Percentiles rank a stretch among this genome's conserved stretches.
These are phyloP conservation scores for Atherinomorus stipes DNA, from an alignment of 2,113 vertebrate genomes.

Conservation along the genomic window DNA sequence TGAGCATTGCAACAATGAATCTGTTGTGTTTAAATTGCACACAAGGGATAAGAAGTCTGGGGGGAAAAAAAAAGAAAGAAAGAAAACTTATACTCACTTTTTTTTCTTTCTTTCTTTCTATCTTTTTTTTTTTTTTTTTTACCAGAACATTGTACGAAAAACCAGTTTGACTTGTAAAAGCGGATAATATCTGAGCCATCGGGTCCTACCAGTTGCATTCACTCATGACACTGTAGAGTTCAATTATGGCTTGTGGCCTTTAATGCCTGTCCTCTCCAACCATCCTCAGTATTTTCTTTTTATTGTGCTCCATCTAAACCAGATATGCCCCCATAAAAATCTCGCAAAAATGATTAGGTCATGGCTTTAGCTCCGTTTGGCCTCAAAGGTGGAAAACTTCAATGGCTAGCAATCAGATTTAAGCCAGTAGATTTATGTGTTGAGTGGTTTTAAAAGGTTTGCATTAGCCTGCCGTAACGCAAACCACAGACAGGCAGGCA, in stretches of 20 bases:
- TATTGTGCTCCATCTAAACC: slow-evolving; percentile 39
- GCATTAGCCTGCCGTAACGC: slow-evolving; percentile 57
- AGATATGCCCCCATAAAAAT: slow-evolving; percentile 51
- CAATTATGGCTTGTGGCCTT: slow-evolving; percentile 32
- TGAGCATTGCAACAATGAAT: slow-evolving; percentile 25
- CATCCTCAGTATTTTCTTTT: slow-evolving; percentile 2
- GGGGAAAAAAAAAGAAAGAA: background rate
- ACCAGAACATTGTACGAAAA: no score
- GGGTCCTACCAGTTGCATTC: background rate
- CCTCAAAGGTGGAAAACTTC: slow-evolving; percentile 47
- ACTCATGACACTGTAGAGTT: slow-evolving; percentile 6
- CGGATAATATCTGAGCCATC: background rate
- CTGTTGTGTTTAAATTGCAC: slow-evolving; percentile 11
- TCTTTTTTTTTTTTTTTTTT: no score
- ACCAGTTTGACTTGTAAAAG: background rate
- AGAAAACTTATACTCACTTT: background rate
- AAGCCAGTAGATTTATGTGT: slow-evolving; percentile 53
- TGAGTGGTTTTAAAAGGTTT: slow-evolving; percentile 66
- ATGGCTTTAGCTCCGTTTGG: slow-evolving; percentile 35
- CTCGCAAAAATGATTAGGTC: slow-evolving; percentile 52
- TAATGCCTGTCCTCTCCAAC: background rate
- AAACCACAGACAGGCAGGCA: slow-evolving; percentile 40
- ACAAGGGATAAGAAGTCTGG: background rate
- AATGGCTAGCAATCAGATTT: slow-evolving; percentile 68
- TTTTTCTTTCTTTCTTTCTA: no score